Percentiles rank a stretch among this genome's conserved stretches.
Conservation (phyloP, 2,797 vertebrate genomes). For the Parambassis ranga region DNA sequence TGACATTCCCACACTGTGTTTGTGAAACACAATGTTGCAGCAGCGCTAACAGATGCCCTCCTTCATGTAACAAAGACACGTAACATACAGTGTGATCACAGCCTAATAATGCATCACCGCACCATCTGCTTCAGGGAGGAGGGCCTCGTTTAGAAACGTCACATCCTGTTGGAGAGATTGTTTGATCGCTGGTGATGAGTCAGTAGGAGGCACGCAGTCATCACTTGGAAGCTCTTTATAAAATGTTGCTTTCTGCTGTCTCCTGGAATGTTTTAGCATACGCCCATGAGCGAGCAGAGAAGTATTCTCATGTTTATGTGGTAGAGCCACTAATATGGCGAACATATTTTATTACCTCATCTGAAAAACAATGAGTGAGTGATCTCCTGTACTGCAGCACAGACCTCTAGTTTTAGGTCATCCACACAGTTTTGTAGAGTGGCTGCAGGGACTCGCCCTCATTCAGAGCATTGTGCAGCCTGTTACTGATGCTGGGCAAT, state of each 20-base stretch:
- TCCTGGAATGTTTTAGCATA: not conserved
- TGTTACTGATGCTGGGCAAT: not conserved
- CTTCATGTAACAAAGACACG: not conserved
- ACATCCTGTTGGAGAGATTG: constrained; percentile 2
- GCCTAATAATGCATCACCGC: constrained; percentile 17
- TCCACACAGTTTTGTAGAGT: not conserved
- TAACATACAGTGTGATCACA: constrained; percentile 11
- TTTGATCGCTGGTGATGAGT: constrained; percentile 22
- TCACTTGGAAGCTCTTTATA: constrained; percentile 1
- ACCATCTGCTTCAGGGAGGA: constrained; percentile 45
- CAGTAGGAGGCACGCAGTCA: not conserved
- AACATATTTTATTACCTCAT: too few species aligned
- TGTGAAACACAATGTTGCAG: constrained; percentile 2
- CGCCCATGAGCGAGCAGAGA: not conserved
- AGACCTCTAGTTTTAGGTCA: not conserved
- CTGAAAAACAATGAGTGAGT: too few species aligned
- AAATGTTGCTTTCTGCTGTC: not conserved
- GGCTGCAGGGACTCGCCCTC: constrained; percentile 1
- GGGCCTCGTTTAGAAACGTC: not conserved
- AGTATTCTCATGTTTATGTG: not conserved
- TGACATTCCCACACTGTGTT: not conserved
- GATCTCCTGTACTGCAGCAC: too few species aligned
- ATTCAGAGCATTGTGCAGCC: not conserved
- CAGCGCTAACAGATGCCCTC: not conserved
- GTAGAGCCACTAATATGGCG: not conserved